Evolutionary conservation across 2,888 invertebrate species (phyloP).

Genomic region (Erebia aethiops): DNA sequence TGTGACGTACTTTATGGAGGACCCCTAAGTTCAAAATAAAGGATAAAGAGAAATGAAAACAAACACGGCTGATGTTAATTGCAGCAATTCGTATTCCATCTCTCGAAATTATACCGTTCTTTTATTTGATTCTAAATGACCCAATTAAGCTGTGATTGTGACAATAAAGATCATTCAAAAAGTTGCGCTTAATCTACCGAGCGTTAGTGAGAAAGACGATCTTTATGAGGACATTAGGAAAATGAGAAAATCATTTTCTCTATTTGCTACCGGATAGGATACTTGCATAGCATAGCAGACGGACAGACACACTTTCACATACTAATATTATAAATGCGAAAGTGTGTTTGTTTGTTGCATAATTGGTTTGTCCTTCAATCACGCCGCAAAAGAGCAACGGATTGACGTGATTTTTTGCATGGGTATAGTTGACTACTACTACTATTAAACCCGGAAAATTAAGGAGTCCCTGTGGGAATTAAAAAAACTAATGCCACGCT

Average conservation of each 20-base stretch:
- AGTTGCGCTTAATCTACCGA: constrained; percentile 5
- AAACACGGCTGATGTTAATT: background rate
- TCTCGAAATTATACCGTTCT: background rate
- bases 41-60: background rate
- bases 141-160: constrained; percentile 1
- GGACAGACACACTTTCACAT: too few relatives aligned
- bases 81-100: background rate
- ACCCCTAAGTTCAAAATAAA: background rate
- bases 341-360: too few relatives aligned
- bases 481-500: too few relatives aligned
- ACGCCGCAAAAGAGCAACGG: too few relatives aligned
- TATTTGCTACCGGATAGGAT: background rate
- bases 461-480: too few relatives aligned
- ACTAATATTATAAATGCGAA: too few relatives aligned
- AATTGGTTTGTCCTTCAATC: too few relatives aligned
- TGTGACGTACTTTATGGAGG: too few relatives aligned
- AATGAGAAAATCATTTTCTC: constrained; percentile 1
- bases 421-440: too few relatives aligned
- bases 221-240: constrained; percentile 5
- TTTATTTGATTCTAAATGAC: constrained; percentile 6
- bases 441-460: too few relatives aligned
- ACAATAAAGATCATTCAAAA: constrained; percentile 6
- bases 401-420: too few relatives aligned
- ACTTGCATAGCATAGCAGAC: too few relatives aligned
- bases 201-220: background rate